Evolutionary conservation across 2,113 vertebrate species (phyloP).

Genomic region (Chaenocephalus aceratus): DNA sequence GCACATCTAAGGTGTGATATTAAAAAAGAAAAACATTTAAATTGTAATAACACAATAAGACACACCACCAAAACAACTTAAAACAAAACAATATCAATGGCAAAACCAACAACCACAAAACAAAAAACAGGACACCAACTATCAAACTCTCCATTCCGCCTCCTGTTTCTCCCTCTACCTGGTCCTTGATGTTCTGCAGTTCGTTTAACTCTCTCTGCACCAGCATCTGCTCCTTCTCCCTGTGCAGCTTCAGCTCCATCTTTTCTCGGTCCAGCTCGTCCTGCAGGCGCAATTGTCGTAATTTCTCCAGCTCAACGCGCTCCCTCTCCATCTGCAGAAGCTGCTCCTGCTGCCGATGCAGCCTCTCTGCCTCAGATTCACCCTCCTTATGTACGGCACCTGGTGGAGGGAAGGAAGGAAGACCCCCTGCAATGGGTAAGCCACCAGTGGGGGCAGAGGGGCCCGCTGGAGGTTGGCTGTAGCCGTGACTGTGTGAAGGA

Average conservation of each 20-base stretch:
- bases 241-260: slow-evolving; percentile 91
- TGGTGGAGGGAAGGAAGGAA: slow-evolving; percentile 77
- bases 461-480: slow-evolving; percentile 46
- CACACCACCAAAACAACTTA: slow-evolving; percentile 35
- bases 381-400: slow-evolving; percentile 86
- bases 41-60: slow-evolving; percentile 6
- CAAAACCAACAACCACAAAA: slow-evolving; percentile 40
- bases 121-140: slow-evolving; percentile 37
- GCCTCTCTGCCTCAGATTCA: slow-evolving; percentile 90
- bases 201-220: slow-evolving; percentile 97
- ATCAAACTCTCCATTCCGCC: slow-evolving; percentile 21
- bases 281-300: slow-evolving; percentile 94
- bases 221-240: slow-evolving; percentile 96
- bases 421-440: slow-evolving; percentile 64
- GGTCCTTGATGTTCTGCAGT: slow-evolving; percentile 97
- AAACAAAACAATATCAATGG: slow-evolving; percentile 20
- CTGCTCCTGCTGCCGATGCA: slow-evolving; percentile 95
- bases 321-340: slow-evolving; percentile 95
- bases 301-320: slow-evolving; percentile 93
- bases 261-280: slow-evolving; percentile 96
- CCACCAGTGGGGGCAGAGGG: slow-evolving; percentile 46
- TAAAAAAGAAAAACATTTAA: slow-evolving; percentile 18
- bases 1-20: slow-evolving; percentile 8
- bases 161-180: slow-evolving; percentile 83
- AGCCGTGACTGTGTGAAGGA: slow-evolving; percentile 51